phyloP scores from a whole-genome alignment of 2,113 vertebrate species.

The Tragelaphus scriptus region DNA sequence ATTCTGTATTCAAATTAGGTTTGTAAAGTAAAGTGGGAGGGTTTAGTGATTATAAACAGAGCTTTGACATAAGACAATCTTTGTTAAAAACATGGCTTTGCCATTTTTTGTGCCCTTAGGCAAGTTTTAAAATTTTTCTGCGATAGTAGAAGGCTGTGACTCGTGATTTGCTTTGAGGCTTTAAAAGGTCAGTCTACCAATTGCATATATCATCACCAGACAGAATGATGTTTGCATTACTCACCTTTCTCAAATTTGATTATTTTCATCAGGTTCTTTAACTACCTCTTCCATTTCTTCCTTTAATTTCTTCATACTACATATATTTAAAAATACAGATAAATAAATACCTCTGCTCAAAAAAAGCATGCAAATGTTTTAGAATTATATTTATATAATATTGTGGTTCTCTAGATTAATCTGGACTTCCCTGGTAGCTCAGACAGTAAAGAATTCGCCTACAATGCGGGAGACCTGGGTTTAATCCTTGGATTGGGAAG shows the following conservation, averaged over 20 bases:
- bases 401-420: constrained; percentile 4
- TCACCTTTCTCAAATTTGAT: constrained; percentile 95
- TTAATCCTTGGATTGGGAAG: background rate
- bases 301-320: constrained; percentile 96
- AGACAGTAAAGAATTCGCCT: background rate
- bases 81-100: background rate
- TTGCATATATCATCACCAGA: background rate
- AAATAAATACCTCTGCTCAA: background rate
- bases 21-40: background rate
- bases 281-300: constrained; percentile 95
- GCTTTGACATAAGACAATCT: background rate
- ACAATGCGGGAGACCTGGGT: background rate
- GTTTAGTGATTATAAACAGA: background rate
- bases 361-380: background rate
- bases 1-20: background rate
- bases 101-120: background rate
- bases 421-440: background rate
- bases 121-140: background rate
- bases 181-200: background rate
- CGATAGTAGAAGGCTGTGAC: background rate
- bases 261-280: constrained; percentile 96
- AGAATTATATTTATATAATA: background rate
- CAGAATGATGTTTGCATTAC: background rate
- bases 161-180: background rate
- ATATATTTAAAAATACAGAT: constrained; percentile 55